Base-by-base conservation (phyloP, 2,888 invertebrate genomes). In the Luperina testacea region DNA sequence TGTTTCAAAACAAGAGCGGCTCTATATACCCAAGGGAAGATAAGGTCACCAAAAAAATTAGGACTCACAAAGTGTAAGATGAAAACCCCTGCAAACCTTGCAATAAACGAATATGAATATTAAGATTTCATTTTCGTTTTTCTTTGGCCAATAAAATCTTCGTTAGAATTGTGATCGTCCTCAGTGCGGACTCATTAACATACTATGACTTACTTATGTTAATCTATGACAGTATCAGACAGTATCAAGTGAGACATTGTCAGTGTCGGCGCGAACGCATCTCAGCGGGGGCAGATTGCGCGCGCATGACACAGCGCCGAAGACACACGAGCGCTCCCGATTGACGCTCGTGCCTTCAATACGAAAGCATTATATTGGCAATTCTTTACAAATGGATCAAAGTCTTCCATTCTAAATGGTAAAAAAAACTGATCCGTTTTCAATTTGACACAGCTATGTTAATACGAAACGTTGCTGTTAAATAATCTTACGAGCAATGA, bases 221-320 rank as follows among this genome's bases (percentile, higher is more conserved):
- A 87, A 68, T 92, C 90, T 91, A 87, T 90, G 88, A 77, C 80
- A 79, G 78, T 84, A 61, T 73, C 71, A 87, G 86, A 74, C 78
- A 80, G 75, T 83, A 67, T 75, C 75, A 88, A 96, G 93, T 95
- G 90, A 96, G 94, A 91, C 92, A 91, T 95, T 93, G 91, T 81
- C 86, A 87, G 89, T 82, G 88, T 87, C 86, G 81, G 78, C 87
- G 89, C 88, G 77, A 72, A 91, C 92, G 90, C 91, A 86, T 81
- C 94, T 27, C 95, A 95, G 96, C 95, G 92, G 96, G 96, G 88
- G 95, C 92, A 96, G 94, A 96, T 96, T 96, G 96, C 94, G 91
- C 90, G 92, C 91, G 93, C 94, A 95, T 96, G 96, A 96, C 96
- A 92, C 94, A 94, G 95, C 95, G 92, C 89, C 88, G 89, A 88